Evolutionary conservation across 2,113 vertebrate genomes (phyloP).

Genomic region (Anoura caudifer): DNA sequence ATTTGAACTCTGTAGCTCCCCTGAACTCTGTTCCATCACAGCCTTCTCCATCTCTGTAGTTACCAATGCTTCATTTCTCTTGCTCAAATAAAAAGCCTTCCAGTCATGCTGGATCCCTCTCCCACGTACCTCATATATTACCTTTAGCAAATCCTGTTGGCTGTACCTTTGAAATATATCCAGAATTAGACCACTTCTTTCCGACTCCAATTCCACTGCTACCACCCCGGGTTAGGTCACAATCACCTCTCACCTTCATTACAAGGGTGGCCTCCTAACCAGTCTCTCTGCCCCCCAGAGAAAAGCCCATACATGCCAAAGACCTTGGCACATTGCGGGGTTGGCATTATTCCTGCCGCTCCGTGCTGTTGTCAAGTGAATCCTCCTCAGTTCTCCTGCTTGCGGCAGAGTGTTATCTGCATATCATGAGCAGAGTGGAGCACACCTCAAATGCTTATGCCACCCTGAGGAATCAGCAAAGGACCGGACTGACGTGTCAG

Average conservation of each 20-base stretch:
- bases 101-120: background rate
- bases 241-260: background rate
- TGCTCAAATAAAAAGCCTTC: background rate
- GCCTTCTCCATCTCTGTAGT: background rate
- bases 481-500: background rate
- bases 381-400: background rate
- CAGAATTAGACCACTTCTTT: background rate
- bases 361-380: background rate
- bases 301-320: background rate
- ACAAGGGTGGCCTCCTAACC: background rate
- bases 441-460: background rate
- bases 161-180: background rate
- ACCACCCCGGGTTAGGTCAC: background rate
- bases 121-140: background rate
- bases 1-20: background rate
- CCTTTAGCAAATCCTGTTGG: background rate
- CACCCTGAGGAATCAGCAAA: background rate
- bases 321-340: background rate
- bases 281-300: background rate
- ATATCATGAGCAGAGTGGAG: background rate
- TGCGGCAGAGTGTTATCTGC: background rate
- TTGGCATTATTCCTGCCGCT: background rate
- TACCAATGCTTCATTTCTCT: background rate
- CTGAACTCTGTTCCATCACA: background rate
- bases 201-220: background rate